These are phyloP conservation scores for Tinea trinotella DNA, from an alignment of 2,888 invertebrate genomes.

Conservation along the genomic window DNA sequence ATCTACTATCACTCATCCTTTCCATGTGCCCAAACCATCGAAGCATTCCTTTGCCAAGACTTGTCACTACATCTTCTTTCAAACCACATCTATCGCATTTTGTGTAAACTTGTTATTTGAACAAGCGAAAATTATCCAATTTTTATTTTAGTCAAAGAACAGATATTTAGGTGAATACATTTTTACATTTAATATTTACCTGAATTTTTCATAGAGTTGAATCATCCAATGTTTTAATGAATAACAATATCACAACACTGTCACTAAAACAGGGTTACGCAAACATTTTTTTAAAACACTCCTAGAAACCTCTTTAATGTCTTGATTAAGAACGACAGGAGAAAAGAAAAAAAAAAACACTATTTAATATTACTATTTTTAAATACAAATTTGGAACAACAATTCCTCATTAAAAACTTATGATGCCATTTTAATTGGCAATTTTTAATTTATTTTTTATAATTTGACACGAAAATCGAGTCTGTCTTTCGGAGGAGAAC, in stretches of 20 bases:
- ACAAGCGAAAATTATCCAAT: too few species aligned
- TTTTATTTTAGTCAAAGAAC: too few species aligned
- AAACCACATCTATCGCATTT: too few species aligned
- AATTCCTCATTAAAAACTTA: too few species aligned
- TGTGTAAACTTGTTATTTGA: too few species aligned
- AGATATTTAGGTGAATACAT: too few species aligned
- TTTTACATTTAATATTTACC: background rate
- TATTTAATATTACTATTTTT: background rate
- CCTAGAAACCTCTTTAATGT: background rate
- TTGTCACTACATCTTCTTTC: too few species aligned
- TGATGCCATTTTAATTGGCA: background rate
- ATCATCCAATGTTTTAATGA: background rate
- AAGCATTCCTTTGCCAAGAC: too few species aligned
- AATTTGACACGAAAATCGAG: background rate
- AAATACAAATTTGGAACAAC: too few species aligned
- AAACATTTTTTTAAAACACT: conserved; percentile 10
- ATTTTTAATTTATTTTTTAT: background rate
- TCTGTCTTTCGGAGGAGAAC: background rate
- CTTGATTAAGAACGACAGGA: conserved; percentile 3
- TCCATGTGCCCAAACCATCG: too few species aligned
- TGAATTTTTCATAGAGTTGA: background rate
- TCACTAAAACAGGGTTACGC: conserved; percentile 3
- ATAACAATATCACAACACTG: background rate
- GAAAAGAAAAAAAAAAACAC: background rate
- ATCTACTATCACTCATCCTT: too few species aligned